phyloP scores from a whole-genome alignment of 2,888 invertebrate genomes.

The Melieria crassipennis region DNA sequence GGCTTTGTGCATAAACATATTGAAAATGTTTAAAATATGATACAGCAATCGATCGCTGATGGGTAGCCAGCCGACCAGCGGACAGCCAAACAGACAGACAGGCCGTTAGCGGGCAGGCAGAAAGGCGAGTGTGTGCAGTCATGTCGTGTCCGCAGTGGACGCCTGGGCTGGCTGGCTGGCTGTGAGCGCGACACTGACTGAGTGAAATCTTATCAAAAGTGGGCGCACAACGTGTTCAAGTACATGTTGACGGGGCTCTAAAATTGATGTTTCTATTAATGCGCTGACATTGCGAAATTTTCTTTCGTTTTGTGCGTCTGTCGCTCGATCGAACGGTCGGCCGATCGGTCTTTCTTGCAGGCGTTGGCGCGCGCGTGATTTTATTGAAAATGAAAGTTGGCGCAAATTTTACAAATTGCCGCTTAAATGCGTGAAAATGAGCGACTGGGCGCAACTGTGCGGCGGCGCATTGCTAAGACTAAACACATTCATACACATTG shows the following conservation, averaged over 20 bases:
- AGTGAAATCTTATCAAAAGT: constrained; percentile 35
- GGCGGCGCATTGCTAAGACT: not conserved
- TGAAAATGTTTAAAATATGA: constrained; percentile 23
- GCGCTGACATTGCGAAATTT: constrained; percentile 31
- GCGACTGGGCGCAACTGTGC: not conserved
- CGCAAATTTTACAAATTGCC: constrained; percentile 25
- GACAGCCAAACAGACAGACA: constrained; percentile 1
- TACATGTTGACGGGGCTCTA: constrained; percentile 21
- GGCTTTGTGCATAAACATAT: too few relatives aligned
- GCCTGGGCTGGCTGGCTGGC: not conserved
- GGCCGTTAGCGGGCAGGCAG: constrained; percentile 20
- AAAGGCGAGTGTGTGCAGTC: constrained; percentile 34
- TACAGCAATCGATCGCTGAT: constrained; percentile 21
- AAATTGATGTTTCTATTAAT: constrained; percentile 36
- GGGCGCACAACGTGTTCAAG: constrained; percentile 25
- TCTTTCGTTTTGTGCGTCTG: constrained; percentile 6
- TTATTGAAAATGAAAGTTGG: constrained; percentile 44
- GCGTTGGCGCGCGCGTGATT: constrained; percentile 31
- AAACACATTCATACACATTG: too few relatives aligned
- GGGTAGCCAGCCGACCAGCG: constrained; percentile 28
- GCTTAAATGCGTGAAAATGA: constrained; percentile 7
- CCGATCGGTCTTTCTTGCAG: not conserved
- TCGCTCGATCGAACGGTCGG: too few relatives aligned
- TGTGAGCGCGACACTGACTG: constrained; percentile 15
- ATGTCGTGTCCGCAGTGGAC: constrained; percentile 10